A percentile compares a stretch with the other conserved stretches of the same genome.
Conservation (phyloP, 1,140 invertebrate species). For the Ceratosolen solmsi region DNA sequence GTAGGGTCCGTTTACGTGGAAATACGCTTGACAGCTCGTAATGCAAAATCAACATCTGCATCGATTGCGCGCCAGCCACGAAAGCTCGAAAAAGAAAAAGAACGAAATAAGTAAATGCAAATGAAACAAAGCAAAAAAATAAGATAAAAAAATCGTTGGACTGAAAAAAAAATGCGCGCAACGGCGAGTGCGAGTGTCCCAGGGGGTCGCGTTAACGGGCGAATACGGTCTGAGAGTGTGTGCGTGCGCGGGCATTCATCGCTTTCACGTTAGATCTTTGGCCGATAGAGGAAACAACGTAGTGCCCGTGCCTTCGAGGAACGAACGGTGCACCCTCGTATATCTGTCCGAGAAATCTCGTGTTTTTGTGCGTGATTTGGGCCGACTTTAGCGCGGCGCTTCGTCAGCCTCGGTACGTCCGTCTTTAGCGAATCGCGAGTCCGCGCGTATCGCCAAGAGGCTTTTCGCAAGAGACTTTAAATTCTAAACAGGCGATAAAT, state of each 20-base stretch:
- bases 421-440: not conserved
- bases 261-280: slow-evolving; percentile 14
- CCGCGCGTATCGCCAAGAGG: no score
- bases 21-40: not conserved
- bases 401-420: not conserved
- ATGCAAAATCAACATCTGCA: not conserved
- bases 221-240: not conserved
- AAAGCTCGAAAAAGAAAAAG: not conserved
- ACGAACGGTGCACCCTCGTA: not conserved
- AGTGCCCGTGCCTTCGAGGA: slow-evolving; percentile 17
- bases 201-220: not conserved
- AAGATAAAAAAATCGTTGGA: no score
- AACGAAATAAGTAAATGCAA: no score
- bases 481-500: no score
- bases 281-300: slow-evolving; percentile 23
- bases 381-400: not conserved
- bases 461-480: no score
- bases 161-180: not conserved
- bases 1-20: not conserved
- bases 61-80: not conserved
- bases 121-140: not conserved
- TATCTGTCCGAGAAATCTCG: slow-evolving; percentile 39
- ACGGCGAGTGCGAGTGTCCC: not conserved
- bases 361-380: not conserved
- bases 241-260: no score